These are phyloP conservation scores for Phenacoccus solenopsis DNA, from an alignment of 1,140 invertebrate genomes.

Conservation along the genomic window DNA sequence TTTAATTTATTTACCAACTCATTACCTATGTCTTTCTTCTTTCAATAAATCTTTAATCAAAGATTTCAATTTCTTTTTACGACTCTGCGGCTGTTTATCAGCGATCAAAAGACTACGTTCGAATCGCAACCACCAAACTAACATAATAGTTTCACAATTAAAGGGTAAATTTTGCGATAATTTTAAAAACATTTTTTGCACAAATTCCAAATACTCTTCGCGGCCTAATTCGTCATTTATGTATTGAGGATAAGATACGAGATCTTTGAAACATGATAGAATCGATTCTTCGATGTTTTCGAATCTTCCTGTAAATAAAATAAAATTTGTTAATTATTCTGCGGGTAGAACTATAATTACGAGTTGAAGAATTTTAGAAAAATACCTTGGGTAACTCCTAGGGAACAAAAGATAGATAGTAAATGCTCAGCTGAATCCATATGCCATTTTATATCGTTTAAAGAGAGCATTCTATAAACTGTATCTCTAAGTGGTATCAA, in stretches of 20 bases:
- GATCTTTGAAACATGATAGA: conserved; percentile 8
- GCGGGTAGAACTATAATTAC: not conserved
- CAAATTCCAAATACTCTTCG: conserved; percentile 42
- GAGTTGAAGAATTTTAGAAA: too few relatives aligned
- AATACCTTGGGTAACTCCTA: conserved; percentile 2
- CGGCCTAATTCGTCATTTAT: conserved; percentile 42
- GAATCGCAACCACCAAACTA: conserved; percentile 46
- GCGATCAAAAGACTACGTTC: conserved; percentile 31
- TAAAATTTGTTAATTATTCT: too few relatives aligned
- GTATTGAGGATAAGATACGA: conserved; percentile 41
- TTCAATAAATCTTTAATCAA: conserved; percentile 43
- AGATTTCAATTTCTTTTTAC: conserved; percentile 31
- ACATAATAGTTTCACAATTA: conserved; percentile 35
- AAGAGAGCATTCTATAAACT: not conserved
- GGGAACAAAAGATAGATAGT: not conserved
- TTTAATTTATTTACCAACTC: conserved; percentile 9
- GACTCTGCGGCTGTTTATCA: not conserved
- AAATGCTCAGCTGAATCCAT: not conserved
- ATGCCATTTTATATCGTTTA: not conserved
- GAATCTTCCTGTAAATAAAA: not conserved
- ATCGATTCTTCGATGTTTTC: not conserved
- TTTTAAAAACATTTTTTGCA: conserved; percentile 33
- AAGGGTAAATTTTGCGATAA: conserved; percentile 32
- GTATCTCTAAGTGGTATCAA: conserved; percentile 2
- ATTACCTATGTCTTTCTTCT: conserved; percentile 34